Evolutionary conservation across 53 echinoderm and acorn worm genomes (phyloP).

Genomic region (Paracentrotus lividus): DNA sequence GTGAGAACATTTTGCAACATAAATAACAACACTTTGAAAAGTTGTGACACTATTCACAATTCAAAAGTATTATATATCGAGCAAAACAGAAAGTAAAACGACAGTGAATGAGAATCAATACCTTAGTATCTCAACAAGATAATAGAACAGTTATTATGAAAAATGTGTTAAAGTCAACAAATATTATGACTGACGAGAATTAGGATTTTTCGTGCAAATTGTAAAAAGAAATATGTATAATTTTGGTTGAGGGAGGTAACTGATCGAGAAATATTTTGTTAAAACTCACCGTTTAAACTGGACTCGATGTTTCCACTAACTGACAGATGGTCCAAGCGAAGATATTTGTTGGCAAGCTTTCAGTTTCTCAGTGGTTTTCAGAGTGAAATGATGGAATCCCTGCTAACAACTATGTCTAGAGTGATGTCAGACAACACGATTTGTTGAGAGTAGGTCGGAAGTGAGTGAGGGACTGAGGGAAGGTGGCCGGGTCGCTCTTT

Average conservation of each 20-base stretch:
- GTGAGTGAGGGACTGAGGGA: slow-evolving; percentile 3
- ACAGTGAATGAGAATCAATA: neutral
- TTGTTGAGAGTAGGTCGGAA: neutral
- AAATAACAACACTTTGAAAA: neutral
- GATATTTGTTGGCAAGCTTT: slow-evolving; percentile 51
- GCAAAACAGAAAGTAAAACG: neutral
- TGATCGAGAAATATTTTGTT: neutral
- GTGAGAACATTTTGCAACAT: neutral
- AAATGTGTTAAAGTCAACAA: neutral
- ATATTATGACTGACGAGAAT: neutral
- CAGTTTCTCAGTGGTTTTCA: slow-evolving; percentile 41
- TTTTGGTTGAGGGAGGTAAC: neutral
- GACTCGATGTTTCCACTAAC: neutral
- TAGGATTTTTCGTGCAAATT: too few relatives aligned
- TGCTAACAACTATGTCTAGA: neutral
- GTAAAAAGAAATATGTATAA: neutral
- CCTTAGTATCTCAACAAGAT: neutral
- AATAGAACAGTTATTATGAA: neutral
- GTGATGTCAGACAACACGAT: neutral
- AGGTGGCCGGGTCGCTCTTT: slow-evolving; percentile 25
- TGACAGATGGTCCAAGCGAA: slow-evolving; percentile 37
- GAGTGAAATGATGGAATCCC: slow-evolving; percentile 13
- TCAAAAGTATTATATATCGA: neutral
- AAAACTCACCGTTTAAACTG: slow-evolving; percentile 53
- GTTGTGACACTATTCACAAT: neutral